These are phyloP conservation scores for Petaurus breviceps DNA, from an alignment of 2,113 vertebrate species.

Conservation along the genomic window DNA sequence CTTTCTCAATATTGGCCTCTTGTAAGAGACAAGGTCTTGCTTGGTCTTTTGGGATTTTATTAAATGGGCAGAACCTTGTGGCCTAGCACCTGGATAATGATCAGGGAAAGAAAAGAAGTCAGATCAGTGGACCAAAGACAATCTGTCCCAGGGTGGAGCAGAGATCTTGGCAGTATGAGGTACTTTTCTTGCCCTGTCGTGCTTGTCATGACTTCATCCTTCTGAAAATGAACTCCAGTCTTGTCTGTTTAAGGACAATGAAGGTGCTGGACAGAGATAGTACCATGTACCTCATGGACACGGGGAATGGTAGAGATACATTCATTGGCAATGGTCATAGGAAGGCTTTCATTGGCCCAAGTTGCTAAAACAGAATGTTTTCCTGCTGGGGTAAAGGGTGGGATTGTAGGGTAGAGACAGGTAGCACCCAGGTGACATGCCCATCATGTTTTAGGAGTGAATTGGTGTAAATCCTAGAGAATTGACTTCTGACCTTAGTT, in stretches of 20 bases:
- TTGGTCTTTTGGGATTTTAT: slow-evolving; percentile 10
- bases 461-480: not conserved
- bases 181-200: slow-evolving; percentile 7
- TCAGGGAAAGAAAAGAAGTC: slow-evolving; percentile 3
- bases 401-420: not conserved
- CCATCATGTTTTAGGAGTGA: not conserved
- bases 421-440: not conserved
- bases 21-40: not conserved
- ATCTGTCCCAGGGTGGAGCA: not conserved
- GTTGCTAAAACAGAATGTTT: not conserved
- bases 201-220: slow-evolving; percentile 16
- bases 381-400: not conserved
- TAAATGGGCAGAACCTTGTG: not conserved
- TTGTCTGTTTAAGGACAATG: slow-evolving; percentile 33
- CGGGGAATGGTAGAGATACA: not conserved
- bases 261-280: not conserved
- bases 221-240: not conserved
- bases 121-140: not conserved
- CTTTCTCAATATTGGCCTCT: not conserved
- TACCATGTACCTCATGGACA: not conserved
- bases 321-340: not conserved
- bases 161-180: not conserved
- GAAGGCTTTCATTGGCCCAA: not conserved
- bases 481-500: not conserved
- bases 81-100: not conserved